Evolutionary conservation across 2,113 vertebrate species (phyloP).

Genomic region (Xiphophorus hellerii): DNA sequence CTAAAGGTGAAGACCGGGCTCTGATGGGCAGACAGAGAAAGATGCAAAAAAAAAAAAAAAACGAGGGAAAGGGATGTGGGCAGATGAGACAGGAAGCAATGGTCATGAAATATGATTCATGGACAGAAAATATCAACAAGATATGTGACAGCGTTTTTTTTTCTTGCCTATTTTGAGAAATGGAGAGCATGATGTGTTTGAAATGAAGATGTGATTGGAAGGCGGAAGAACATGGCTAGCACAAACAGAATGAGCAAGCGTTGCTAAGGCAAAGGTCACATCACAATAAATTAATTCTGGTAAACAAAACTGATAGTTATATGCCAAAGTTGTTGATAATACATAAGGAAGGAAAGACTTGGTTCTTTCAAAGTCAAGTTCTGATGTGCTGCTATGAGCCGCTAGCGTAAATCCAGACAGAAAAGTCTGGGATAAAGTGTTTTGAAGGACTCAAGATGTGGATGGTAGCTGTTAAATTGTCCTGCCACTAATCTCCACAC

Average conservation of each 20-base stretch:
- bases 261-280: slow-evolving; percentile 10
- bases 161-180: neutral
- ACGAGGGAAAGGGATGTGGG: slow-evolving; percentile 61
- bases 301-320: slow-evolving; percentile 11
- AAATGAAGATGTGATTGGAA: slow-evolving; percentile 55
- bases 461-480: too few species aligned
- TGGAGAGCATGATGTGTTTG: slow-evolving; percentile 4
- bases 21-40: slow-evolving; percentile 77
- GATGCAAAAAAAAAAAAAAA: slow-evolving; percentile 41
- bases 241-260: slow-evolving; percentile 2
- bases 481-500: too few species aligned
- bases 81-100: slow-evolving; percentile 71
- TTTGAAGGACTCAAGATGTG: neutral
- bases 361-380: neutral
- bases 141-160: too few species aligned
- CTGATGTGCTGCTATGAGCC: neutral
- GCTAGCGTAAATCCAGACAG: neutral
- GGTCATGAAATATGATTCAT: slow-evolving; percentile 77
- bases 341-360: neutral
- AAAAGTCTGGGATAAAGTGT: too few species aligned
- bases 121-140: slow-evolving; percentile 45
- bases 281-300: slow-evolving; percentile 44
- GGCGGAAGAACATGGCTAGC: slow-evolving; percentile 35
- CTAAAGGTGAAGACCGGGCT: slow-evolving; percentile 93
- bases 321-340: slow-evolving; percentile 11